Percentiles rank a stretch among this genome's conserved stretches.
Conservation (phyloP, 2,888 invertebrate species). For the Rhingia campestris region DNA sequence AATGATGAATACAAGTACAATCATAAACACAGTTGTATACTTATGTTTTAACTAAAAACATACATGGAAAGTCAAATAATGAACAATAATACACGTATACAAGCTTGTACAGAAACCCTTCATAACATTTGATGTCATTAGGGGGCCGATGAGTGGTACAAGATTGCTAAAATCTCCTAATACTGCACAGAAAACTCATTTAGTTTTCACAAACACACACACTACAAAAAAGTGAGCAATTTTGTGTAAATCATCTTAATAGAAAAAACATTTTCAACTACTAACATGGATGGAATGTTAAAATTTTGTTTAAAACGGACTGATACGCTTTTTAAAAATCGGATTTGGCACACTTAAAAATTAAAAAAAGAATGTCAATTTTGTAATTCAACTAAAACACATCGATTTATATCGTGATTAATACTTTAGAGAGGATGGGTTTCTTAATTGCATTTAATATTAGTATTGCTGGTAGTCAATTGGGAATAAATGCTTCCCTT, state of each 20-base stretch:
- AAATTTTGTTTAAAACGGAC: slow-evolving; percentile 62
- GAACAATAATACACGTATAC: not conserved
- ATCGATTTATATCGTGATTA: not conserved
- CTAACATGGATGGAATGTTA: slow-evolving; percentile 63
- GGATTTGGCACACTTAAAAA: slow-evolving; percentile 54
- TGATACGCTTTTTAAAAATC: slow-evolving; percentile 31
- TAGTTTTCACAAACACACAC: slow-evolving; percentile 8
- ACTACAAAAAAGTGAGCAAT: slow-evolving; percentile 7
- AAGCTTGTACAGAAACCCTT: slow-evolving; percentile 18
- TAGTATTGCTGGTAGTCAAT: slow-evolving; percentile 82
- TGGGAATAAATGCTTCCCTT: slow-evolving; percentile 92
- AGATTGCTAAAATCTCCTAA: slow-evolving; percentile 19
- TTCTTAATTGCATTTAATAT: slow-evolving; percentile 82
- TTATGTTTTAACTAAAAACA: slow-evolving; percentile 29
- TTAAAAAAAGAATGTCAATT: slow-evolving; percentile 44
- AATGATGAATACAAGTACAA: slow-evolving; percentile 17
- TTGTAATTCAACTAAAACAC: not conserved
- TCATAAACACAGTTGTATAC: slow-evolving; percentile 3
- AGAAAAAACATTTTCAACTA: slow-evolving; percentile 21
- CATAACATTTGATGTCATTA: slow-evolving; percentile 45
- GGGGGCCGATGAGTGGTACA: slow-evolving; percentile 25
- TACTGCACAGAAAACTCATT: slow-evolving; percentile 46
- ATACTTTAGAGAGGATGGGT: not conserved
- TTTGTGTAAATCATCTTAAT: slow-evolving; percentile 1
- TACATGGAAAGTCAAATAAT: not conserved